These are phyloP conservation scores for Pyrochroa serraticornis DNA, from an alignment of 2,888 invertebrate genomes.

Conservation along the genomic window DNA sequence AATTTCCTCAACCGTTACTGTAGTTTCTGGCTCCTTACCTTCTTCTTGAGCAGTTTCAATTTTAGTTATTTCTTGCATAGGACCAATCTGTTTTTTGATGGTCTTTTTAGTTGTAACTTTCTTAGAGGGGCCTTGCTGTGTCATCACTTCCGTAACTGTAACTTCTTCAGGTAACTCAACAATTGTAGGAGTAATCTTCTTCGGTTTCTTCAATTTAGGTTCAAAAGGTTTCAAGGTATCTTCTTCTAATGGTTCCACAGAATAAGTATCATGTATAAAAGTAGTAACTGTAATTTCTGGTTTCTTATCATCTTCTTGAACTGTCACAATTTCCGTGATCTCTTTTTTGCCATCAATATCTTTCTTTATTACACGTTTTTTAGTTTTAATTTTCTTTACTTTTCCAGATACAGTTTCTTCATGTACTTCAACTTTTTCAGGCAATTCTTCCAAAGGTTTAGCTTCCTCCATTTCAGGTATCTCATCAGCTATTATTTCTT, in stretches of 20 bases:
- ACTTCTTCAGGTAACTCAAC: conserved; percentile 45
- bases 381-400: conserved; percentile 52
- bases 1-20: conserved; percentile 44
- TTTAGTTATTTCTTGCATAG: conserved; percentile 49
- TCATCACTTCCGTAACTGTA: conserved; percentile 37
- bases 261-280: conserved; percentile 16
- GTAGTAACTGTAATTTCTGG: conserved; percentile 23
- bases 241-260: conserved; percentile 54
- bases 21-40: conserved; percentile 50
- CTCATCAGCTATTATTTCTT: conserved; percentile 38
- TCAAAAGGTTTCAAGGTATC: conserved; percentile 38
- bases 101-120: conserved; percentile 45
- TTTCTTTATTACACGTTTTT: conserved; percentile 59
- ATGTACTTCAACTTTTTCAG: conserved; percentile 40
- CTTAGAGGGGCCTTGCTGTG: conserved; percentile 38
- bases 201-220: conserved; percentile 22
- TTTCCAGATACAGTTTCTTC: conserved; percentile 36
- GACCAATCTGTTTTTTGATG: conserved; percentile 49
- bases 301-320: conserved; percentile 26
- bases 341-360: conserved; percentile 49
- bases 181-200: conserved; percentile 25
- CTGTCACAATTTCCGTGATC: conserved; percentile 50
- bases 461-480: conserved; percentile 33
- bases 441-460: conserved; percentile 36
- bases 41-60: conserved; percentile 61